These are phyloP conservation scores for Ostrea denselamellosa DNA, from an alignment of 1,140 invertebrate genomes.

Conservation along the genomic window DNA sequence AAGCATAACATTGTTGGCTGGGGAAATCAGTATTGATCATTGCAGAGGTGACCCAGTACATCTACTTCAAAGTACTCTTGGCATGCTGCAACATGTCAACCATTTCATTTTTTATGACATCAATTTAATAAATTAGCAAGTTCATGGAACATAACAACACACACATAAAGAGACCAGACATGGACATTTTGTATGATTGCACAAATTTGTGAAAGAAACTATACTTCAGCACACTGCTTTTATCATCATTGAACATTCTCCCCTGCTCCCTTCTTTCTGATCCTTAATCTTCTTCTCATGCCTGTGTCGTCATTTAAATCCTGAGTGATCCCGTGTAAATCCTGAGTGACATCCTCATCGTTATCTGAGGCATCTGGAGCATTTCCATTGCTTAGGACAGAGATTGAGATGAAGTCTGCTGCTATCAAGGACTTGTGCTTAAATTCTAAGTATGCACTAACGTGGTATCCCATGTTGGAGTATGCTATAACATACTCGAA, in stretches of 20 bases:
- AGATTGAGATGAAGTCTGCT: constrained; percentile 3
- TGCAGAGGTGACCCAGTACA: too few relatives aligned
- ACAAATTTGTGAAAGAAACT: background rate
- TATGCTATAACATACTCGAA: constrained; percentile 94
- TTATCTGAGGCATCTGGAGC: background rate
- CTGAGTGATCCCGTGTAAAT: too few relatives aligned
- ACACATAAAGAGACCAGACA: background rate
- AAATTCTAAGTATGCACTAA: constrained; percentile 91
- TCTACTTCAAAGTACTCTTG: too few relatives aligned
- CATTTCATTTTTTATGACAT: background rate
- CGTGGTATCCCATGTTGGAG: constrained; percentile 94
- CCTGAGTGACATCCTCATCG: background rate
- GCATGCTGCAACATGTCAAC: background rate
- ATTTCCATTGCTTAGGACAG: constrained; percentile 38
- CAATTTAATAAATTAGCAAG: background rate
- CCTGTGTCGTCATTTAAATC: background rate
- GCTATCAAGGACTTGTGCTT: constrained; percentile 50
- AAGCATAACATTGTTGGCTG: too few relatives aligned
- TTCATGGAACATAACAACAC: constrained; percentile 12
- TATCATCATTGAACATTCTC: constrained; percentile 24
- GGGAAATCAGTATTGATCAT: too few relatives aligned
- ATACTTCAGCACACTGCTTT: background rate
- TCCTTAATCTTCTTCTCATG: background rate
- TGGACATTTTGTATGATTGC: background rate
- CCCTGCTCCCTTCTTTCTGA: constrained; percentile 19